Evolutionary conservation across 2,888 invertebrate genomes (phyloP).

Genomic region (Eupithecia subumbrata): DNA sequence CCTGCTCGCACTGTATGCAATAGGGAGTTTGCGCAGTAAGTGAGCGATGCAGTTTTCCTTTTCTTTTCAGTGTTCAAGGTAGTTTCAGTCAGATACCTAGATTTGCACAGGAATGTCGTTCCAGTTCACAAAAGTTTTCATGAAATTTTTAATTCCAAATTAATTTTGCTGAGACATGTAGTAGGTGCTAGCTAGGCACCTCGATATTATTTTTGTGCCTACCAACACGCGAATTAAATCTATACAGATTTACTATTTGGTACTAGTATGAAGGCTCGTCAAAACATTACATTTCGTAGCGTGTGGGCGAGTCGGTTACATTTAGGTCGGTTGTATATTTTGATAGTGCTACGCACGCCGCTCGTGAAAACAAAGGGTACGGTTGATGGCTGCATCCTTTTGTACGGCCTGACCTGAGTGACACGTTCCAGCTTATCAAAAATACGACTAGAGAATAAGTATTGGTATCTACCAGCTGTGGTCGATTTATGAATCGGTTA

Average conservation of each 20-base stretch:
- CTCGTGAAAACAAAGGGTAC: slow-evolving; percentile 72
- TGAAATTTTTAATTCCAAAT: not conserved
- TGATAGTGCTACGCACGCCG: slow-evolving; percentile 69
- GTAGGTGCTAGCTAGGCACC: not conserved
- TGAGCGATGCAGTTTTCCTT: slow-evolving; percentile 24
- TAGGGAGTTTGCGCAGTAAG: slow-evolving; percentile 35
- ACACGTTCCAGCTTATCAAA: slow-evolving; percentile 36
- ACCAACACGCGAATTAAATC: not conserved
- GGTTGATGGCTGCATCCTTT: slow-evolving; percentile 67
- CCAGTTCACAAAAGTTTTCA: not conserved
- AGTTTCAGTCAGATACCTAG: slow-evolving; percentile 26
- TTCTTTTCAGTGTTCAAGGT: slow-evolving; percentile 11
- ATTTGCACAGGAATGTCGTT: slow-evolving; percentile 23
- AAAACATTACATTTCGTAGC: slow-evolving; percentile 59
- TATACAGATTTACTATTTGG: not conserved
- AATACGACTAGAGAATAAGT: not conserved
- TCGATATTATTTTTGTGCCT: not conserved
- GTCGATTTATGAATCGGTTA: not conserved
- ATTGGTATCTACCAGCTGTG: not conserved
- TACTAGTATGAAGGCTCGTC: slow-evolving; percentile 53
- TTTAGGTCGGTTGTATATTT: slow-evolving; percentile 78
- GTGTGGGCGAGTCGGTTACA: slow-evolving; percentile 76
- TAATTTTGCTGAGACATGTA: not conserved
- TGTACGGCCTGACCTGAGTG: slow-evolving; percentile 48
- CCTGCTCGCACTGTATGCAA: slow-evolving; percentile 31